Percentiles rank a stretch among this genome's conserved stretches.
phyloP scores from a whole-genome alignment of 2,797 vertebrate species.

The Gouania willdenowi region DNA sequence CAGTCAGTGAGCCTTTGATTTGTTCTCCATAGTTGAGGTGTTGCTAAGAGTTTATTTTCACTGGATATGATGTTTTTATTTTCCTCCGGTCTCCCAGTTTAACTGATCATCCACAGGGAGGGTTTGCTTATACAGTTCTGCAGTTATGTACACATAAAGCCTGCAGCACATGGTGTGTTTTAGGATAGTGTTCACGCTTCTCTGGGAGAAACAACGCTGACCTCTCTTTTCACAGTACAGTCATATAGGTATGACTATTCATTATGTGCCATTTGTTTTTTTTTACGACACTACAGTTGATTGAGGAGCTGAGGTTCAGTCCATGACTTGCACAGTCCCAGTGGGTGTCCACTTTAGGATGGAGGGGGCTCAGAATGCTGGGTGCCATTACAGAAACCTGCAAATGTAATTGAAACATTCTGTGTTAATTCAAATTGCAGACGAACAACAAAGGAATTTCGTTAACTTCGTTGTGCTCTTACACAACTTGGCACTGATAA shows the following conservation, averaged over 20 bases:
- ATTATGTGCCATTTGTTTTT: background rate
- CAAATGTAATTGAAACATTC: constrained; percentile 2
- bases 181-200: too few relatives aligned
- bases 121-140: too few relatives aligned
- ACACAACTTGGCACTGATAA: too few relatives aligned
- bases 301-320: constrained; percentile 3
- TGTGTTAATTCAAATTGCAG: background rate
- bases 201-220: background rate
- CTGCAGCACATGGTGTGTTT: too few relatives aligned
- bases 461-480: too few relatives aligned
- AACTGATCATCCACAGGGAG: too few relatives aligned
- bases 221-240: background rate
- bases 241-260: background rate
- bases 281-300: background rate
- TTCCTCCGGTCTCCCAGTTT: too few relatives aligned
- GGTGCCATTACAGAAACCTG: constrained; percentile 65
- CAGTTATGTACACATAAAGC: too few relatives aligned
- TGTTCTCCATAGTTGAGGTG: background rate
- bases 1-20: constrained; percentile 8
- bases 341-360: background rate
- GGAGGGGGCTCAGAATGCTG: too few relatives aligned
- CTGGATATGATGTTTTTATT: too few relatives aligned
- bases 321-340: constrained; percentile 4
- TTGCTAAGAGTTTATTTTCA: background rate
- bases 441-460: too few relatives aligned